Evolutionary conservation across 2,113 vertebrate genomes (phyloP).

Genomic region (Corynorhinus townsendii): DNA sequence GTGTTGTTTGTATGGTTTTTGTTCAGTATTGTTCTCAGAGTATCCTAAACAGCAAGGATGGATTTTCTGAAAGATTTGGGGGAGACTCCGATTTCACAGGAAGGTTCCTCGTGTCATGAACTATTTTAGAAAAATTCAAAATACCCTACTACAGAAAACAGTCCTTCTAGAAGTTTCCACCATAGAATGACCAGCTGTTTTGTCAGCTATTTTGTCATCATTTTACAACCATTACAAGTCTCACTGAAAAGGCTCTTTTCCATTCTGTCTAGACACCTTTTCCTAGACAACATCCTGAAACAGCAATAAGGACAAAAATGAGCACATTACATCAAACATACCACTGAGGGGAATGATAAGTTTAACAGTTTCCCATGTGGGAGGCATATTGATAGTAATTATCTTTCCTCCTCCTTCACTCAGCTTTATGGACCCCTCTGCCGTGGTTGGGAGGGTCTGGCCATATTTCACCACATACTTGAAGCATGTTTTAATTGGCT

Average conservation of each 20-base stretch:
- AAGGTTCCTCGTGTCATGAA: neutral
- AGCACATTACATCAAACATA: conserved; percentile 54
- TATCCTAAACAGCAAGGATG: neutral
- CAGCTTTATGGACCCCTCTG: neutral
- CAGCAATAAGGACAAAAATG: conserved; percentile 57
- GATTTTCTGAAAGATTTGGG: neutral
- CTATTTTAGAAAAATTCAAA: conserved; percentile 30
- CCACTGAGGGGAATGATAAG: conserved; percentile 47
- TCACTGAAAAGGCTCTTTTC: conserved; percentile 48
- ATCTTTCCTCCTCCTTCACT: conserved; percentile 38
- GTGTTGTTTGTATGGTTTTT: neutral
- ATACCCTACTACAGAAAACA: conserved; percentile 7
- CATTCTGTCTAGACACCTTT: conserved; percentile 73
- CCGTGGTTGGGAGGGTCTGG: neutral
- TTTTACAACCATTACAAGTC: conserved; percentile 34
- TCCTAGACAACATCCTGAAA: conserved; percentile 66
- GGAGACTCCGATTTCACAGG: neutral
- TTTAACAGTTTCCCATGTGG: conserved; percentile 56
- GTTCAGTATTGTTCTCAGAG: neutral
- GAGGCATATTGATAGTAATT: conserved; percentile 59
- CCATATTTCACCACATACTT: conserved; percentile 8
- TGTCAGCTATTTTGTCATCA: conserved; percentile 3
- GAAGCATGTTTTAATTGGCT: conserved; percentile 44
- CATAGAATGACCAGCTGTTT: neutral
- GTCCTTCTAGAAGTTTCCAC: conserved; percentile 27